phyloP scores from a whole-genome alignment of 2,113 vertebrate species.

The Urocolius indicus region DNA sequence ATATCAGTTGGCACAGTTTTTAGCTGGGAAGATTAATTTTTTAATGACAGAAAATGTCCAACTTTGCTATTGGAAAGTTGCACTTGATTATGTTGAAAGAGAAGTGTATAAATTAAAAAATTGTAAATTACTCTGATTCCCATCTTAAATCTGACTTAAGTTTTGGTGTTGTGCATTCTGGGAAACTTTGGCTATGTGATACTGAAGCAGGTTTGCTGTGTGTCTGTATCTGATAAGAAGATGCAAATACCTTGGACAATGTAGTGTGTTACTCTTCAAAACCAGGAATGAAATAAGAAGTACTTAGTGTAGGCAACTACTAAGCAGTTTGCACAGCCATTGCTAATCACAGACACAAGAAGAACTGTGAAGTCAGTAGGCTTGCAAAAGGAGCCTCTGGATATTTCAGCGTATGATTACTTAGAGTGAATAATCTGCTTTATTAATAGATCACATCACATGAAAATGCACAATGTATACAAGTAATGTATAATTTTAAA shows the following conservation, averaged over 20 bases:
- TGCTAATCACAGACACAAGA: not conserved
- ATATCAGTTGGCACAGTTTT: fast-evolving
- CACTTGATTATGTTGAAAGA: not conserved
- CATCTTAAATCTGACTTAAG: not conserved
- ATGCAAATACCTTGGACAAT: not conserved
- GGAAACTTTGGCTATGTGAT: not conserved
- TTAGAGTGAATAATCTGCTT: conserved; percentile 23
- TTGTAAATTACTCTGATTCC: not conserved
- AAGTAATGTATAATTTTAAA: not conserved
- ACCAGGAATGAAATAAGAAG: not conserved
- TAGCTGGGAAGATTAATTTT: not conserved
- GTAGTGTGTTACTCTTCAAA: not conserved
- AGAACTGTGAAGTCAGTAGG: conserved; percentile 18
- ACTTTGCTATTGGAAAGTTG: not conserved
- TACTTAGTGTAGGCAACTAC: not conserved
- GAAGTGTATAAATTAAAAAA: not conserved
- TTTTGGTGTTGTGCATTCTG: not conserved
- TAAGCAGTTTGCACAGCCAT: not conserved
- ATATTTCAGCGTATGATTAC: not conserved
- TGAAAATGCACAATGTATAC: not conserved
- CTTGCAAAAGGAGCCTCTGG: conserved; percentile 4
- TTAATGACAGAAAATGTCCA: not conserved
- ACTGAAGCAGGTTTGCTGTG: not conserved
- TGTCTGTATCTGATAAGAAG: not conserved
- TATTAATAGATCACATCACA: conserved; percentile 31